These are phyloP conservation scores for Acanthosepion pharaonis DNA, from an alignment of 2,888 invertebrate species.

Conservation along the genomic window DNA sequence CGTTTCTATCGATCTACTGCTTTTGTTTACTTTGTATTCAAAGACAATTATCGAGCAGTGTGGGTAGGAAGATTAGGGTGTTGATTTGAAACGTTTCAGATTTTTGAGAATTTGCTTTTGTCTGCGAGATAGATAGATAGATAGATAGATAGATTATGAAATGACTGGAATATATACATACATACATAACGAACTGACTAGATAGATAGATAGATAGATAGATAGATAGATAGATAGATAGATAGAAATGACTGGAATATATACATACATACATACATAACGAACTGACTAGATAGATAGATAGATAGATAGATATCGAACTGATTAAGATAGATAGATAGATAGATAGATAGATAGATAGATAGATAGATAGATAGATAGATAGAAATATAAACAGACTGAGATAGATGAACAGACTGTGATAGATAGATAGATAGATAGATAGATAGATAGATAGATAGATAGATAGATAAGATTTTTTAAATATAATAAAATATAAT, in stretches of 20 bases:
- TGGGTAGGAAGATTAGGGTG: not conserved
- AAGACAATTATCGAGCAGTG: not conserved
- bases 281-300: no score
- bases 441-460: no score
- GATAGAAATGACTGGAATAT: not conserved
- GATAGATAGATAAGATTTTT: no score
- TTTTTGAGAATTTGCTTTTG: not conserved
- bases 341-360: not conserved
- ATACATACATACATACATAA: not conserved
- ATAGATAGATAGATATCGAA: not conserved
- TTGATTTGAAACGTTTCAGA: not conserved
- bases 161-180: no score
- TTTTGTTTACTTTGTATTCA: not conserved
- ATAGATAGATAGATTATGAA: not conserved
- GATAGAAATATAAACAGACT: no score
- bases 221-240: constrained; percentile 15
- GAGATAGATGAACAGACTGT: no score
- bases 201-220: not conserved
- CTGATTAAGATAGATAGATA: not conserved
- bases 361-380: not conserved
- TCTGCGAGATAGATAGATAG: not conserved
- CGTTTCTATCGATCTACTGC: not conserved
- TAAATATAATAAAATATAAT: no score
- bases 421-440: no score
- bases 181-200: no score